These are phyloP conservation scores for Hypomecis atomaria DNA, from an alignment of 2,888 invertebrate genomes.

Conservation along the genomic window DNA sequence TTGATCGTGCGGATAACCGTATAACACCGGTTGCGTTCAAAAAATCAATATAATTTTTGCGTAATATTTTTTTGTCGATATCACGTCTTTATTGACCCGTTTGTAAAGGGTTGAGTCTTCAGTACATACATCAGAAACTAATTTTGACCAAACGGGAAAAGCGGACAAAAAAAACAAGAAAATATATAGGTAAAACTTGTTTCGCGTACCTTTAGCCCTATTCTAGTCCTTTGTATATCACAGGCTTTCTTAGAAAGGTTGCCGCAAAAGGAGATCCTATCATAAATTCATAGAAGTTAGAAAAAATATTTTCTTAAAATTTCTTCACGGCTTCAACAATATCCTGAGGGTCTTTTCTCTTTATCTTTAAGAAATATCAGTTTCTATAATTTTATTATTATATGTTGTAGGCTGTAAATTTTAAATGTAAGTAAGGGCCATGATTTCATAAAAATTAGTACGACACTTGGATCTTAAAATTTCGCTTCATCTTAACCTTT, in stretches of 20 bases:
- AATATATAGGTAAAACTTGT: no score
- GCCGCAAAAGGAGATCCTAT: conserved; percentile 20
- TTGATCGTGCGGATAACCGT: no score
- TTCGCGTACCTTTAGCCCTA: no score
- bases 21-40: no score
- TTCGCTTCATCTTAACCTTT: no score
- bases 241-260: conserved; percentile 11
- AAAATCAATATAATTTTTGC: no score
- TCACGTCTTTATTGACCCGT: no score
- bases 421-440: conserved; percentile 10
- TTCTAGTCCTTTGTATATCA: conserved; percentile 3
- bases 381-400: neutral
- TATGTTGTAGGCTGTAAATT: conserved; percentile 2
- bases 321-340: conserved; percentile 13
- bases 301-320: conserved; percentile 25
- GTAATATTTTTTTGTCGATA: no score
- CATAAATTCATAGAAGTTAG: conserved; percentile 28
- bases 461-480: neutral
- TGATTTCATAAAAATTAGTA: conserved; percentile 10
- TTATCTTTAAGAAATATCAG: conserved; percentile 7
- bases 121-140: no score
- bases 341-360: conserved; percentile 11
- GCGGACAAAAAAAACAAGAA: no score
- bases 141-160: no score
- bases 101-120: no score